Percentiles rank a stretch among this genome's conserved stretches.
These are phyloP conservation scores for Malurus alboscapulatus DNA, from an alignment of 2,113 vertebrate genomes.

Conservation along the genomic window DNA sequence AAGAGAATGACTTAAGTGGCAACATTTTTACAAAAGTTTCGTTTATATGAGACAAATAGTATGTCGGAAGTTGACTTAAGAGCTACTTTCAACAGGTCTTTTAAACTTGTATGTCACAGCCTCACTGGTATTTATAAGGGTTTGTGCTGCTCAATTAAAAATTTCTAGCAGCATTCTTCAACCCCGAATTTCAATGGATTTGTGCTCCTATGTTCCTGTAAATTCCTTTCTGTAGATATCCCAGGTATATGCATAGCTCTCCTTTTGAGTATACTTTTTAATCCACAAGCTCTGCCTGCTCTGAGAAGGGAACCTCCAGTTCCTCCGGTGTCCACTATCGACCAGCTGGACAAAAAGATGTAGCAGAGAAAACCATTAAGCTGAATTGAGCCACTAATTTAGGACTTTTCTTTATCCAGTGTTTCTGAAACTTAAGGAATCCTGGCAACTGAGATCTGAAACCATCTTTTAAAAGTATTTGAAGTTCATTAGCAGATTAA, in stretches of 20 bases:
- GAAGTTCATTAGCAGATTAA: not conserved
- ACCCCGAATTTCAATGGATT: not conserved
- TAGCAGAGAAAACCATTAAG: not conserved
- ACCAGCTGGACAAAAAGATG: not conserved
- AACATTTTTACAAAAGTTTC: not conserved
- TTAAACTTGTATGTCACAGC: not conserved
- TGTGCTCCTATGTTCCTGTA: not conserved
- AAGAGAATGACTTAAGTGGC: not conserved
- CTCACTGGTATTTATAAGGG: not conserved
- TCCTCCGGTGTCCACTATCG: not conserved
- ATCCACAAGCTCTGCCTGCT: not conserved
- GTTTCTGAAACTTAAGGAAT: not conserved
- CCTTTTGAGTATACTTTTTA: not conserved
- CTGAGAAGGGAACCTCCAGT: not conserved
- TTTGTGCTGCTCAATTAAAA: not conserved
- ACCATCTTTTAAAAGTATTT: not conserved
- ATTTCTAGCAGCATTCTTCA: not conserved
- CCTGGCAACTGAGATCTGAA: not conserved
- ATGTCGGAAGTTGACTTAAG: not conserved
- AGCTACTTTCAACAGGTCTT: not conserved
- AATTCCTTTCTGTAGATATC: not conserved
- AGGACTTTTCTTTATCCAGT: not conserved
- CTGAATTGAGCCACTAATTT: not conserved
- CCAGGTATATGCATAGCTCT: not conserved
- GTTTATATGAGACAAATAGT: not conserved